A percentile compares a stretch with the other conserved stretches of the same genome.
phyloP scores from a whole-genome alignment of 2,113 vertebrate species.

The Corythoichthys haematopterus region DNA sequence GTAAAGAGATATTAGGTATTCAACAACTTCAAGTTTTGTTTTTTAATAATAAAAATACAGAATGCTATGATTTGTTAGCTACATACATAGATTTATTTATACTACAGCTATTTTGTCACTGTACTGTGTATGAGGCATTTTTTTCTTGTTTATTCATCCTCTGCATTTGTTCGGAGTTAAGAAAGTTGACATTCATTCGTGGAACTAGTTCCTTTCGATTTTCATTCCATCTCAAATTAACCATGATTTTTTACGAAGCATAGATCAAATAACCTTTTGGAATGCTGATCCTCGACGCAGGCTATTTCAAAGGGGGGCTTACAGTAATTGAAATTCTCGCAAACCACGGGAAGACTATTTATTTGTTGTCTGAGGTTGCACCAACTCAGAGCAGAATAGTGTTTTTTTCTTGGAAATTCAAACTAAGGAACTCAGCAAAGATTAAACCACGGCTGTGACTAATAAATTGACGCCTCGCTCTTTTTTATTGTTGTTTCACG shows the following conservation, averaged over 20 bases:
- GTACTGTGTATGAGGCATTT: not conserved
- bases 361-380: conserved; percentile 14
- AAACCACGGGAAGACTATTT: not conserved
- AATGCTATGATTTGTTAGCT: not conserved
- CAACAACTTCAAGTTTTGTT: not conserved
- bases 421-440: conserved; percentile 44
- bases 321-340: conserved; percentile 10
- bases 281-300: not conserved
- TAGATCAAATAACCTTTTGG: not conserved
- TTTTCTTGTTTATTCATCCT: not conserved
- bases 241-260: not conserved
- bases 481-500: conserved; percentile 37
- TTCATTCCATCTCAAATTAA: not conserved
- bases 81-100: not conserved
- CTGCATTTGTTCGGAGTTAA: not conserved
- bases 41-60: not conserved
- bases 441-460: conserved; percentile 32
- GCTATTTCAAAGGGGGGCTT: conserved; percentile 8
- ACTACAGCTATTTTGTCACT: not conserved
- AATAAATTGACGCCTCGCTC: conserved; percentile 38
- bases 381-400: conserved; percentile 4
- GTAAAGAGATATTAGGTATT: not conserved
- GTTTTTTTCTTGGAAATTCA: conserved; percentile 18
- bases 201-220: not conserved
- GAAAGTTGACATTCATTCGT: not conserved